Conservation (phyloP, 2,797 vertebrate species). For the Macrochelys suwanniensis region DNA sequence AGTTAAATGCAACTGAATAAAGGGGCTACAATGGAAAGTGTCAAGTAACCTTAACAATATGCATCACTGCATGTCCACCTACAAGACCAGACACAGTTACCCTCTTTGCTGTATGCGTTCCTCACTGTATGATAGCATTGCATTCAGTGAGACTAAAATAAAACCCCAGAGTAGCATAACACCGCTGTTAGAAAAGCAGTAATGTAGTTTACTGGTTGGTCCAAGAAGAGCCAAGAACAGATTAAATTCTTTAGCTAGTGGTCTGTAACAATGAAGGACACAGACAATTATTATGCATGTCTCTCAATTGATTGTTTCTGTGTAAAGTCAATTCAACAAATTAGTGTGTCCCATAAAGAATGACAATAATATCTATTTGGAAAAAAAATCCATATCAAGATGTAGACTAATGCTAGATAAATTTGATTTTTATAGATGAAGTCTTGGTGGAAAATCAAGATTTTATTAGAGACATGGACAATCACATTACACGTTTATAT, state of each 20-base stretch:
- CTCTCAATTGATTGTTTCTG: constrained; percentile 40
- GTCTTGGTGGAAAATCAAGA: constrained; percentile 50
- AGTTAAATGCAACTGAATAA: neutral
- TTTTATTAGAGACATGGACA: constrained; percentile 68
- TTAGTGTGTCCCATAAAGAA: constrained; percentile 56
- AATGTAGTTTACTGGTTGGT: constrained; percentile 46
- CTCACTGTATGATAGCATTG: constrained; percentile 16
- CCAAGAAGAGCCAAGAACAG: constrained; percentile 48
- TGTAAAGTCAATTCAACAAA: constrained; percentile 61
- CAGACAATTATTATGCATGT: constrained; percentile 51
- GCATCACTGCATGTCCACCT: constrained; percentile 14
- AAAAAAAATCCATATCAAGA: constrained; percentile 62
- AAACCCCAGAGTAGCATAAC: constrained; percentile 52
- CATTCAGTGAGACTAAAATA: constrained; percentile 50
- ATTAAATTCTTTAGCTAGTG: constrained; percentile 72
- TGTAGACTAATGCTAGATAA: constrained; percentile 55
- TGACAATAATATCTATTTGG: constrained; percentile 39
- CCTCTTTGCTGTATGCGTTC: constrained; percentile 21
- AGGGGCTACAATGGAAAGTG: neutral
- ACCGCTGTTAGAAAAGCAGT: constrained; percentile 38
- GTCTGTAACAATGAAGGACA: constrained; percentile 69
- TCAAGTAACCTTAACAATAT: neutral
- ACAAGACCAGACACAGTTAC: neutral
- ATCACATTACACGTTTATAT: constrained; percentile 65
- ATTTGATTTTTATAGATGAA: constrained; percentile 74